Base-by-base conservation (phyloP, 2,888 invertebrate species). In the Gortyna flavago region DNA sequence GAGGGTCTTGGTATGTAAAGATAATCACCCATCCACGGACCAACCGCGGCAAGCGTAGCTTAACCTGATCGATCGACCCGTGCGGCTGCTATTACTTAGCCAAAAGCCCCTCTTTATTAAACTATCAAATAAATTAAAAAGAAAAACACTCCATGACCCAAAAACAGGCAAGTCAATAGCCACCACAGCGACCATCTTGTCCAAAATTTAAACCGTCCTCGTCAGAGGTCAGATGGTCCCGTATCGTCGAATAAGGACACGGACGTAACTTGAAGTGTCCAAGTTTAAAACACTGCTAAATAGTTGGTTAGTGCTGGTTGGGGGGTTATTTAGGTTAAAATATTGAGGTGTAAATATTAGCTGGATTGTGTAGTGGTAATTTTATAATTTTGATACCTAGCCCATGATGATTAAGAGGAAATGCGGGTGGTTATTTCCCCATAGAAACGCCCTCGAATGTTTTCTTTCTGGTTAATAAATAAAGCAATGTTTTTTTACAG, bases 231-330 rank as follows among this genome's bases (percentile, higher is more conserved):
- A 66, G 18, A n/a, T 32, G 18, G n/a, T 5, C 6, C 38, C 11
- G 71, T n/a, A 16, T 61, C 67, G n/a, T 68, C 32, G 83, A 87
- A 88, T 87, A 88, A 69, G 88, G 87, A 80, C 32, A 8, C 35
- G 25, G 7, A 13, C 2, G 67, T 81, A 81, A 85, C 81, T 81
- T 79, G 69, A 78, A 80, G 73, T 65, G 79, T 75, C 64, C 72
- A 64, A 87, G 85, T 85, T 85, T 81, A 81, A 87, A 88, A 85
- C 72, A 81, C 68, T 68, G 72, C 79, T 87, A 82, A 87, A 88
- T 83, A 88, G 83, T 82, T 82, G 78, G 70, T 83, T 76, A 79
- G 65, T 69, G 54, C 70, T 29, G 32, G 51, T 67, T 57, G 13
- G 35, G 32, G n/a, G 59, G 71, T 79, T 75, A 75, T 75, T 83